Evolutionary conservation across 2,888 invertebrate species (phyloP), one percentile per base, ranked within the genome.

Genomic region (Cheilosia soror): DNA sequence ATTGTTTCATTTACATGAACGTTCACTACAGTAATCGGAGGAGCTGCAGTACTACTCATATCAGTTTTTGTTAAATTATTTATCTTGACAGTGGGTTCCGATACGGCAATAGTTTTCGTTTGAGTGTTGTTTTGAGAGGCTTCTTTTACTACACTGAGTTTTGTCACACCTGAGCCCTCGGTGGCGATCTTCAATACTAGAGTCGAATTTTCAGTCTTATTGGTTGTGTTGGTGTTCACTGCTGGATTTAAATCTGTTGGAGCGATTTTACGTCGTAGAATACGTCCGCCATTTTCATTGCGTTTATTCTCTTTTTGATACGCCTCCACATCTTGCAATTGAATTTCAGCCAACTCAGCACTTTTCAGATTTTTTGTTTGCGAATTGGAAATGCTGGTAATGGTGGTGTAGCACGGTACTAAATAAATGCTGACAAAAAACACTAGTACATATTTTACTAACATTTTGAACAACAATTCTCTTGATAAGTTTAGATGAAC

Each of bases 81-180:
- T 5, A 31, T 47, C 9, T n/a, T 9, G n/a, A 11, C 13, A 27
- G 40, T 51, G 13, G 11, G 49, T n/a, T 29, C 29, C 5, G 71
- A 33, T 44, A 40, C 9, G 37, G 42, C 49, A 27, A 69, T 25
- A 2, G 42, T 51, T 6, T 51, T 29, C 0, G 37, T 29, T 49
- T 25, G 20, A 4, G 25, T 37, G 29, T 0, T n/a, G 31, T 53
- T 75, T 33, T 63, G 63, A 0, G n/a, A 15, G 5, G 3, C 37
- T 27, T 49, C 58, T 6, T 76, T 71, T 4, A 29, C 31, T 2
- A 72, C 9, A 37, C 33, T 57, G 0, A 81, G 11, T 58, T 62
- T 77, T 2, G 72, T 72, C n/a, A 72, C 81, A 15, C 81, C 81
- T 2, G 85, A 80, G 6, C 80, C 81, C 37, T 85, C 85, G 5